Percentiles rank a stretch among this genome's conserved stretches.
Evolutionary conservation across 2,888 invertebrate species (phyloP).

Genomic region (Diaprepes abbreviatus): DNA sequence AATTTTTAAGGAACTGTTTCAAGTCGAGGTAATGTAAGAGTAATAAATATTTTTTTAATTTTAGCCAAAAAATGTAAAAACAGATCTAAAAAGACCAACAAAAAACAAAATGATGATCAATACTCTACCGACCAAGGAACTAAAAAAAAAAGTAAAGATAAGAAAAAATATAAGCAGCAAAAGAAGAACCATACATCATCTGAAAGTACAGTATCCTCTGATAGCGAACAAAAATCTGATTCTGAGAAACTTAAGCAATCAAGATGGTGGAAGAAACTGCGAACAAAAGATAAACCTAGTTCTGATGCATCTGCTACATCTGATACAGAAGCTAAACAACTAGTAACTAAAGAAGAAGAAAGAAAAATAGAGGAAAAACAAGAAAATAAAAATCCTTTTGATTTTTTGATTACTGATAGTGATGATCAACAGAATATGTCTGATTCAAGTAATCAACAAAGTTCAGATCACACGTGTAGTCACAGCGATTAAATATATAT

Average conservation of each 20-base stretch:
- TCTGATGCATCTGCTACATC: background rate
- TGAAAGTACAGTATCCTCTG: constrained; percentile 5
- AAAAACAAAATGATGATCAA: constrained; percentile 12
- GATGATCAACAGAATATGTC: background rate
- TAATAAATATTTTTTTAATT: background rate
- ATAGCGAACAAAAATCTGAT: constrained; percentile 15
- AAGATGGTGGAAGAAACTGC: background rate
- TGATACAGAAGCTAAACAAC: background rate
- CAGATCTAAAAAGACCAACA: constrained; percentile 20
- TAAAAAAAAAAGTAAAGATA: constrained; percentile 5
- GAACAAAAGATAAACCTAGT: no score
- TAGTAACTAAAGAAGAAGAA: background rate
- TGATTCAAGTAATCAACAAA: constrained; percentile 13
- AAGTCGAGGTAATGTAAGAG: no score
- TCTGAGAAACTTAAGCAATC: constrained; percentile 6
- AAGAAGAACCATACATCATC: constrained; percentile 3
- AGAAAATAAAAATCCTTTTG: constrained; percentile 14
- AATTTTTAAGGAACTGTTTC: no score
- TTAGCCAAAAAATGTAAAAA: constrained; percentile 17
- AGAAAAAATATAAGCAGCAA: constrained; percentile 15
- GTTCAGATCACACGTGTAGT: background rate
- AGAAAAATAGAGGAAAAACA: constrained; percentile 16
- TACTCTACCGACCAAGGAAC: constrained; percentile 6
- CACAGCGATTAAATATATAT: background rate
- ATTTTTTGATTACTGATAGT: constrained; percentile 8